Evolutionary conservation across 2,113 vertebrate species (phyloP), one percentile per base, ranked within the genome.

Genomic region (Lampris megalopsis): DNA sequence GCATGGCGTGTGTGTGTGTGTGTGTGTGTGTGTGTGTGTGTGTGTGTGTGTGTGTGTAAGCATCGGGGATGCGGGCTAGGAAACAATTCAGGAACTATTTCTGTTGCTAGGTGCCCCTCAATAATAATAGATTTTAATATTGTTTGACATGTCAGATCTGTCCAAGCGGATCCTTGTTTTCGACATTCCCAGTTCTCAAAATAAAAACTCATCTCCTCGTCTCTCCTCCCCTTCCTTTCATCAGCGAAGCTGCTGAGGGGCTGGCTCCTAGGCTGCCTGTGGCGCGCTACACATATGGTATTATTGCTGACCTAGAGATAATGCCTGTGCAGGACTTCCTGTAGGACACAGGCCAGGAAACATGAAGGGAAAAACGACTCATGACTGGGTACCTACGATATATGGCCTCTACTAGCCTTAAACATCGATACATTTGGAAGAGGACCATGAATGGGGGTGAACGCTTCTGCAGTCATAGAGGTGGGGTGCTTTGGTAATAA

Each of bases 231-330:
- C 43, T 7, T 45, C 54, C 64, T 47, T 10, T 62, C 57, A 48
- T 77, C 58, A 69, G 61, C 48, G 63, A 69, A 69, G 66, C 8
- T 63, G 43, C 74, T 68, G 81, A 83, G 78, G 65, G n/a, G 72
- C 67, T 38, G 38, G 35, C 56, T 64, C 6, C 43, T 45, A 13
- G 40, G 40, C 60, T 53, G 60, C 68, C 83, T 82, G 79, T 82
- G 80, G 81, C 78, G 47, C 60, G 61, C 71, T 76, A 75, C 80
- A 67, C 81, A 87, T 62, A 86, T 75, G 74, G 79, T 69, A 81
- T 68, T 90, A 89, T 69, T 92, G 91, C 89, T 92, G 91, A 92
- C 67, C 74, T 75, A 87, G 73, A 87, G 65, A 63, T 67, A 77
- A 73, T 9, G 47, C 71, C 54, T 73, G 75, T 45, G 2, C 1